phyloP scores from a whole-genome alignment of 2,797 vertebrate species.

The Lepus oiostolus region DNA sequence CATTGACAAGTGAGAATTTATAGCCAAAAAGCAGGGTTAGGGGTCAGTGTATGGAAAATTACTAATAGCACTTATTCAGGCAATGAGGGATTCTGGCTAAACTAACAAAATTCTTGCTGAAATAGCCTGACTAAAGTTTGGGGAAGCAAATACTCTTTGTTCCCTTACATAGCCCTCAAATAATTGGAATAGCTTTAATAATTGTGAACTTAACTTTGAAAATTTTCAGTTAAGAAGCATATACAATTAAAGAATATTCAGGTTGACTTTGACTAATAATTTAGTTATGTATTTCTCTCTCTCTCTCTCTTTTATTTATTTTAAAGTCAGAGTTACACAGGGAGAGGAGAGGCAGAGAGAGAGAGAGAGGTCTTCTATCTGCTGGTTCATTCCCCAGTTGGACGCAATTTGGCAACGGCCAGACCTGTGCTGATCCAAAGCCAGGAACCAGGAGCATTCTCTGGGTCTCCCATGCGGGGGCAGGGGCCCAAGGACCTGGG shows the following conservation, averaged over 20 bases:
- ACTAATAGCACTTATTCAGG: not conserved
- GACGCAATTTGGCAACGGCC: too few relatives aligned
- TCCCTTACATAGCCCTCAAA: not conserved
- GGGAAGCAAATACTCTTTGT: not conserved
- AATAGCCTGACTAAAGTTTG: not conserved
- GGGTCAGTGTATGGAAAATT: not conserved
- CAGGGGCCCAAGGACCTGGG: too few relatives aligned
- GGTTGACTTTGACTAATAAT: constrained; percentile 1
- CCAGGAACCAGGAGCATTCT: too few relatives aligned
- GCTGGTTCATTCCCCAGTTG: too few relatives aligned
- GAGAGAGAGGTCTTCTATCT: too few relatives aligned
- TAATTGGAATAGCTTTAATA: not conserved
- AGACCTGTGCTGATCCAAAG: too few relatives aligned
- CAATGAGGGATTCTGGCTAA: not conserved
- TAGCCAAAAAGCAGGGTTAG: not conserved
- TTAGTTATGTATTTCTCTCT: not conserved
- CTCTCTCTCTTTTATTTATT: too few relatives aligned
- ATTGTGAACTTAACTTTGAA: constrained; percentile 42
- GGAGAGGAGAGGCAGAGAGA: too few relatives aligned
- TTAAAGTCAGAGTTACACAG: too few relatives aligned
- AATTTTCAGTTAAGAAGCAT: constrained; percentile 28
- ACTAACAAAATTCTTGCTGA: not conserved
- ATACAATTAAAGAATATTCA: not conserved
- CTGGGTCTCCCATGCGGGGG: too few relatives aligned
- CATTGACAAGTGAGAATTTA: not conserved